Conservation (phyloP, 2,888 invertebrate genomes). For the Rhamnusium bicolor region DNA sequence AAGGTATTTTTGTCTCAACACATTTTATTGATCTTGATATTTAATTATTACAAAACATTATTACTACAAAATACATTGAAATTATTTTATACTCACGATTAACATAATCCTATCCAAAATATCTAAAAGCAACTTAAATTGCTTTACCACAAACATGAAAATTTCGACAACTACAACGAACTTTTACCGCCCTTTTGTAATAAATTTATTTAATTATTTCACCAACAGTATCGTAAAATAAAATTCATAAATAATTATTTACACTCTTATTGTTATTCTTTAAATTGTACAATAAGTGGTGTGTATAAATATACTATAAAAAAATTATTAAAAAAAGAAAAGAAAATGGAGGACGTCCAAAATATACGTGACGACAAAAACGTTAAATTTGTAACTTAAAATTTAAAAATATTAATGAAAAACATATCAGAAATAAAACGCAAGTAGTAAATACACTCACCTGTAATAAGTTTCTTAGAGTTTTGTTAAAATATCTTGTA, state of each 20-base stretch:
- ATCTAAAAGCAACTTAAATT: background rate
- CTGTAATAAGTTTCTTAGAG: slow-evolving; percentile 5
- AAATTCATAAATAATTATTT: background rate
- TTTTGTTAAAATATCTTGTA: slow-evolving; percentile 14
- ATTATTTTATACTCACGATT: no score
- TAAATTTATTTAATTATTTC: background rate
- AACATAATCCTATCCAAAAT: background rate
- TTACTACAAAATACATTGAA: background rate
- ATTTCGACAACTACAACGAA: slow-evolving; percentile 4
- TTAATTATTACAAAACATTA: no score
- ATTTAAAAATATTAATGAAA: slow-evolving; percentile 14
- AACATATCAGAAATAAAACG: slow-evolving; percentile 3
- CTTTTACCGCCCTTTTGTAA: slow-evolving; percentile 10
- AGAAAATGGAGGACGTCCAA: slow-evolving; percentile 24
- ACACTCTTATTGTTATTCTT: background rate
- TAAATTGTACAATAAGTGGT: background rate
- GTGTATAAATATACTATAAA: background rate
- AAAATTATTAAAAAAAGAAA: background rate
- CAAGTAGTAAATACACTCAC: slow-evolving; percentile 12
- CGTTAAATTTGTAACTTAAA: slow-evolving; percentile 13
- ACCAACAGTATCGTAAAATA: background rate
- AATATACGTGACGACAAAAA: background rate
- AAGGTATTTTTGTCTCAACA: no score
- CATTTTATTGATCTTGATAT: no score
- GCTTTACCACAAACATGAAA: background rate